Base-by-base conservation (phyloP, 2,797 vertebrate genomes). In the Sylvilagus floridanus region DNA sequence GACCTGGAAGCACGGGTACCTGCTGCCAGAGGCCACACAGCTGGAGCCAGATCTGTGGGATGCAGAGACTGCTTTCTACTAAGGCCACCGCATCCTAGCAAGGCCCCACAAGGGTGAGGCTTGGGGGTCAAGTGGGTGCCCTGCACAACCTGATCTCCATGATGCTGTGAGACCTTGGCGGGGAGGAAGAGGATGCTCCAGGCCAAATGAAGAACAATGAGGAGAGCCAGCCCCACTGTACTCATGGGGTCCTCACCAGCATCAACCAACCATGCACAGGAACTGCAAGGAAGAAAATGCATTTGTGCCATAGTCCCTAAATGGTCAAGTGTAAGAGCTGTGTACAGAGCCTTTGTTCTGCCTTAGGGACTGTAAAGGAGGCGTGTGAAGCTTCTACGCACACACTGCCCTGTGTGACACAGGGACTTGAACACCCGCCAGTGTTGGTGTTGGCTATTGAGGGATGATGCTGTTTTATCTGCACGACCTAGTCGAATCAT, bases 1-100 rank as follows among this genome's bases (percentile, higher is more conserved):
- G 2, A 0, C 30, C 2, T 66, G 13, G 22, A n/a, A 66, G 7
- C 54, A 16, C 3, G 22, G 3, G 26, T 13, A 24, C 30, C 24
- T 19, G 17, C 5, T 65, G 0, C 3, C 11, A 2, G 4, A 19
- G 3, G 4, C 47, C 7, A 68, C 10, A n/a, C 4, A 12, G 10
- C 5, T 14, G 60, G 60, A 50, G 1, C 7, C 14, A 47, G 69
- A 37, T 35, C 26, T 42, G 5, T 0, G 1, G 4, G 7, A 37
- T 17, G 4, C 1, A 32, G 5, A 0, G 10, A 2, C 1, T 42
- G 0, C 30, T 75, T 10, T 42, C 32, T 83, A 17, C 16, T 77
- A 19, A 84, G 60, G 2, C 4, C 8, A 2, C 35, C 26, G 4
- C 0, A 11, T 26, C 13, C 12, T 32, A 2, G 0, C 5, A 17